Evolutionary conservation across 2,888 invertebrate genomes (phyloP).

Genomic region (Mamestra brassicae): DNA sequence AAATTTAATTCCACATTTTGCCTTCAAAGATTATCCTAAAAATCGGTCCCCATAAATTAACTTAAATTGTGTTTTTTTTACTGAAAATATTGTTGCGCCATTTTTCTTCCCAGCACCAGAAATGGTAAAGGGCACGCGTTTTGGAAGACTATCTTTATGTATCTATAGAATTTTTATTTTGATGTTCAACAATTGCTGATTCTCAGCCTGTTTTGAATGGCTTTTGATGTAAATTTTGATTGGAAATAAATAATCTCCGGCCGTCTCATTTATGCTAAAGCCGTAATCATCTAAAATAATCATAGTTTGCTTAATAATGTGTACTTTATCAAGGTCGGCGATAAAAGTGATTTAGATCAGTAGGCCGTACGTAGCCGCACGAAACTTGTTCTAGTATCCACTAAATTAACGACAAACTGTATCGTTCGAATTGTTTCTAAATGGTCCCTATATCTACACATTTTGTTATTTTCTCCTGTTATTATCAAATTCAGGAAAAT

Average conservation of each 20-base stretch:
- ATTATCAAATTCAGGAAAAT: neutral
- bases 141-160: no score
- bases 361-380: constrained; percentile 14
- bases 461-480: neutral
- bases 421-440: neutral
- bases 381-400: constrained; percentile 11
- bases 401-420: no score
- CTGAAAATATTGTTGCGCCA: no score
- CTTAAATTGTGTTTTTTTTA: no score
- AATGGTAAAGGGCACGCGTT: no score
- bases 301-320: constrained; percentile 17
- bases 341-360: constrained; percentile 43
- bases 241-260: neutral
- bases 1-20: neutral
- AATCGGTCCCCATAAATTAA: no score
- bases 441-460: neutral
- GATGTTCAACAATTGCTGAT: no score
- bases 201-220: no score
- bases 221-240: neutral
- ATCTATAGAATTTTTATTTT: no score
- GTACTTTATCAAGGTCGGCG: constrained; percentile 41
- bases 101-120: no score
- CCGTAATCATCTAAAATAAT: neutral
- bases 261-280: neutral
- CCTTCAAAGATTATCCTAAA: no score